Evolutionary conservation across 2,113 vertebrate species (phyloP), one percentile per base, ranked within the genome.

Genomic region (Sinocyclocheilus maitianheensis): DNA sequence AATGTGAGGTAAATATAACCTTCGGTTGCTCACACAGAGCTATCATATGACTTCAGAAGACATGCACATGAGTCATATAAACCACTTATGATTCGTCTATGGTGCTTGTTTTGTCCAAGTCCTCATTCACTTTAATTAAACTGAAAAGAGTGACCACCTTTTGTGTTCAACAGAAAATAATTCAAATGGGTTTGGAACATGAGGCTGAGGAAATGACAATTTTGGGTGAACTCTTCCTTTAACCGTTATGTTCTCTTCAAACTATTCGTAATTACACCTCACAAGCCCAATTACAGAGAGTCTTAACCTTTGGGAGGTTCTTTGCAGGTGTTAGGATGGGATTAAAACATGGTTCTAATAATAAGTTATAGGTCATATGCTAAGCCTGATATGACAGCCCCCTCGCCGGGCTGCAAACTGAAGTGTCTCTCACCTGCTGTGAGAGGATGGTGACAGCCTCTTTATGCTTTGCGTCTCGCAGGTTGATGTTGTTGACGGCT

Each of bases 361-460:
- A 81, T 81, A 48, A 67, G 24, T 81, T 22, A 65, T 58, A 43
- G 34, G 63, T 82, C 9, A 71, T 43, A 18, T 0, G 63, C 22
- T 51, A 5, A 48, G 3, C 37, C 13, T 63, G 62, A 24, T 65
- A 13, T 67, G 79, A 62, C 34, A 62, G 55, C 34, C 11, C 77
- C 18, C 60, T 46, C 7, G 40, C 13, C 1, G 16, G 12, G 24
- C 43, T 37, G 43, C 13, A 26, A 3, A 77, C 60, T 71, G 34
- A n/a, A 60, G 40, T 20, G 53, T 5, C 62, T 88, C 65, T 89
- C 86, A 99, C 98, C 97, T 99, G 98, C 77, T 99, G 98, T 9
- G 98, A 99, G 88, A 99, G 96, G 89, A 99, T 99, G 90, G 97
- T 99, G 67, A 99, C 98, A 2, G 98, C 98, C 93, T 99, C 98